These are phyloP conservation scores for Tetranychus piercei DNA, from an alignment of 2,888 invertebrate genomes.

Conservation along the genomic window DNA sequence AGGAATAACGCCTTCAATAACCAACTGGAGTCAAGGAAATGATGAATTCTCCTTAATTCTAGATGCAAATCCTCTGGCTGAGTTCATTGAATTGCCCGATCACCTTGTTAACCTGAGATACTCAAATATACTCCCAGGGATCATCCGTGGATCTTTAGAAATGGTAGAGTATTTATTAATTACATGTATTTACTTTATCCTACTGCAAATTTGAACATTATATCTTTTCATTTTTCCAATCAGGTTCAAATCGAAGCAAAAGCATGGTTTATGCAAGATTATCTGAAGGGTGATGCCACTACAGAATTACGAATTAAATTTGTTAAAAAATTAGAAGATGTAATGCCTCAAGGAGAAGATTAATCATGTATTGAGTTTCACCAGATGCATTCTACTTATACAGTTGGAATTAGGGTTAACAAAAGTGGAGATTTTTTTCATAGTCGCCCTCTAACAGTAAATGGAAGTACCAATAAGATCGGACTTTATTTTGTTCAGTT, in stretches of 20 bases:
- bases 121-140: conserved; percentile 75
- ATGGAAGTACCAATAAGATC: too few species aligned
- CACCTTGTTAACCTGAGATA: conserved; percentile 60
- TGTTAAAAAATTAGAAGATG: conserved; percentile 82
- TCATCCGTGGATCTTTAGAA: conserved; percentile 72
- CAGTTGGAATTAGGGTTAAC: too few species aligned
- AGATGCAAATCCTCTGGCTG: conserved; percentile 85
- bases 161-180: conserved; percentile 51
- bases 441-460: too few species aligned
- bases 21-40: conserved; percentile 78
- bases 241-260: conserved; percentile 74
- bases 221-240: conserved; percentile 7
- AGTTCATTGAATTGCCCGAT: conserved; percentile 87
- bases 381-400: background rate
- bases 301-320: conserved; percentile 90
- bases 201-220: background rate
- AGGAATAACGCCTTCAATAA: conserved; percentile 74
- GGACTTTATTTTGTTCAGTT: too few species aligned
- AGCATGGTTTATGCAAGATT: conserved; percentile 84
- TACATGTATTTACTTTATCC: background rate
- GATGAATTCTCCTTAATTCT: conserved; percentile 92
- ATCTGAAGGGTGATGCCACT: conserved; percentile 74
- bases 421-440: too few species aligned
- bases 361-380: conserved; percentile 35
- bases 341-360: conserved; percentile 94